phyloP scores from a whole-genome alignment of 2,888 invertebrate genomes.

The Tiliacea aurago region DNA sequence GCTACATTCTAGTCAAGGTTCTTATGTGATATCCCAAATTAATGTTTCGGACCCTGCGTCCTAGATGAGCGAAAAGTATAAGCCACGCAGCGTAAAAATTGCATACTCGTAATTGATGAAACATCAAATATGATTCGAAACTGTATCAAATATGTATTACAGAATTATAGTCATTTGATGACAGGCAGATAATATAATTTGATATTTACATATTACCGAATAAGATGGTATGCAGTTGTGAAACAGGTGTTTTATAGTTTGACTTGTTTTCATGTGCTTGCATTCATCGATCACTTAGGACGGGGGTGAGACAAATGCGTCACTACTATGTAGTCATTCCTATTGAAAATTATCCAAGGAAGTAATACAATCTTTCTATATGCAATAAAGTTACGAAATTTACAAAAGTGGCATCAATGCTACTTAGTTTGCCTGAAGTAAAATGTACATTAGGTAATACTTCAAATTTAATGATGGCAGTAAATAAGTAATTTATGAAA shows the following conservation, averaged over 20 bases:
- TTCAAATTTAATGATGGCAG: background rate
- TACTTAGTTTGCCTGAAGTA: background rate
- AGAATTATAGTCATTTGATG: no score
- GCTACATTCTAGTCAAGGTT: conserved; percentile 39
- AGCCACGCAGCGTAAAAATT: background rate
- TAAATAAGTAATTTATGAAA: conserved; percentile 19
- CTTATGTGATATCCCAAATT: background rate
- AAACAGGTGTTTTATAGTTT: background rate
- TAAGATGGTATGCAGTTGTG: no score
- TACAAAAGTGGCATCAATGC: background rate
- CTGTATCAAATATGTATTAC: no score
- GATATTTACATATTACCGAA: no score
- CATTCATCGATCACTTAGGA: conserved; percentile 34
- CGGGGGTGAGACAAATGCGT: background rate
- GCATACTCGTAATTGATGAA: background rate
- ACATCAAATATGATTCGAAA: background rate
- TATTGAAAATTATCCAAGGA: background rate
- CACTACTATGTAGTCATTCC: background rate
- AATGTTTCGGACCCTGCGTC: conserved; percentile 22
- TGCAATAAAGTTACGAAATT: background rate
- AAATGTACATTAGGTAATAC: conserved; percentile 2
- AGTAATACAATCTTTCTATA: background rate
- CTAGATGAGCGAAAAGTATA: conserved; percentile 20
- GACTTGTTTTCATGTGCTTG: background rate
- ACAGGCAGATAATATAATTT: no score